phyloP scores from a whole-genome alignment of 2,113 vertebrate species.

The Paralichthys olivaceus region DNA sequence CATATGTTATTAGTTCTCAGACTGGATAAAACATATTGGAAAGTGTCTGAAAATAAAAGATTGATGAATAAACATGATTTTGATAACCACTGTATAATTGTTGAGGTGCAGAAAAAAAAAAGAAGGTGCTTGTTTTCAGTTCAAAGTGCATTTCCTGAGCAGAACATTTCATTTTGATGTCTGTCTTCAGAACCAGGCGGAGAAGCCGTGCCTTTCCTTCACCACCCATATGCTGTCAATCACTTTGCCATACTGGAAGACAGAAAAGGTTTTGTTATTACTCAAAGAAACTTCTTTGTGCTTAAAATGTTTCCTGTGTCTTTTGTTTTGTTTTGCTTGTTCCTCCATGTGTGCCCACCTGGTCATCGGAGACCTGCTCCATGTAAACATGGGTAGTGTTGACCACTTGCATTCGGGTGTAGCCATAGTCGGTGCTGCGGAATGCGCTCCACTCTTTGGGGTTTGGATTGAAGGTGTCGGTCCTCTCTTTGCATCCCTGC shows the following conservation, averaged over 20 bases:
- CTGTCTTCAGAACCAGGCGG: slow-evolving; percentile 77
- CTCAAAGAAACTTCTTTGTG: neutral
- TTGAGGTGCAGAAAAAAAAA: neutral
- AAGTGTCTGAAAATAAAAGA: slow-evolving; percentile 6
- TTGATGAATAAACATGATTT: neutral
- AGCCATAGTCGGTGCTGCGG: slow-evolving; percentile 88
- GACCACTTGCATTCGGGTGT: slow-evolving; percentile 85
- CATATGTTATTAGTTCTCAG: neutral
- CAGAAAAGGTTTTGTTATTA: slow-evolving; percentile 39
- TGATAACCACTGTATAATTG: slow-evolving; percentile 2
- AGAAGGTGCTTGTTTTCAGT: slow-evolving; percentile 26
- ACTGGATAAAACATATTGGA: slow-evolving; percentile 9
- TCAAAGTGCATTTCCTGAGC: slow-evolving; percentile 44
- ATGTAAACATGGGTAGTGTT: slow-evolving; percentile 87
- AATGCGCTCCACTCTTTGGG: slow-evolving; percentile 88
- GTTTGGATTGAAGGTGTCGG: slow-evolving; percentile 84
- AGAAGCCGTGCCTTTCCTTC: slow-evolving; percentile 81
- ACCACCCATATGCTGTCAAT: slow-evolving; percentile 89
- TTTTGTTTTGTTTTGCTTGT: neutral
- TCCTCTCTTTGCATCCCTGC: slow-evolving; percentile 88
- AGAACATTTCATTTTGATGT: neutral
- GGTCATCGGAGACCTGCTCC: slow-evolving; percentile 91
- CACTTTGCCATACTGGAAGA: slow-evolving; percentile 86
- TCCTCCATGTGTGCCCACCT: slow-evolving; percentile 78
- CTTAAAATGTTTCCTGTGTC: neutral